Evolutionary conservation across 64 coral and sea anemone genomes (phyloP).

Genomic region (Montipora cactus): DNA sequence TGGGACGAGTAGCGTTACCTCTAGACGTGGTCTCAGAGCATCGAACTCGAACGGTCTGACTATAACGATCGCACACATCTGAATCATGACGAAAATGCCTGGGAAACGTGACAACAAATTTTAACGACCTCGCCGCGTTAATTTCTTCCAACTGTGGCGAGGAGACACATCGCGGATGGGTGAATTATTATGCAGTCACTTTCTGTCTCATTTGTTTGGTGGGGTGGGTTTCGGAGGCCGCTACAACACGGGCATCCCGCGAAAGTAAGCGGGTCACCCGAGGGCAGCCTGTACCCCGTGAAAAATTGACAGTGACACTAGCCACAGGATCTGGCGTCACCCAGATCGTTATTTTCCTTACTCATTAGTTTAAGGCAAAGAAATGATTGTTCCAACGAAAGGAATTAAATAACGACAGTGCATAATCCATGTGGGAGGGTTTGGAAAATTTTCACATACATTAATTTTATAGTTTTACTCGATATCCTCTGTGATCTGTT

Average conservation of each 20-base stretch:
- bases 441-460: background rate
- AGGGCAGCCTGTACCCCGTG: conserved; percentile 52
- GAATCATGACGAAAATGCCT: too few relatives aligned
- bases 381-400: background rate
- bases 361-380: conserved; percentile 99
- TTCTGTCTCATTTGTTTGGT: background rate
- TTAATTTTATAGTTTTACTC: too few relatives aligned
- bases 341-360: conserved; percentile 99
- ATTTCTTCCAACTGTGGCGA: too few relatives aligned
- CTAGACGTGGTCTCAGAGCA: too few relatives aligned
- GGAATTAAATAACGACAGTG: background rate
- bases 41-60: too few relatives aligned
- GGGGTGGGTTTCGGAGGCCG: background rate
- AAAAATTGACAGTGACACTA: conserved; percentile 85
- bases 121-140: too few relatives aligned
- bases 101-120: too few relatives aligned
- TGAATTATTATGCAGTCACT: too few relatives aligned
- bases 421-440: background rate
- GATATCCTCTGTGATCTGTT: background rate
- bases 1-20: too few relatives aligned
- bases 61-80: too few relatives aligned
- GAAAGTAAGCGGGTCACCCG: conserved; percentile 16
- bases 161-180: too few relatives aligned
- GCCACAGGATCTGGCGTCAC: conserved; percentile 99
- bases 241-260: conserved; percentile 12